Conservation (phyloP, 2,888 invertebrate genomes). For the Biston stratarius region DNA sequence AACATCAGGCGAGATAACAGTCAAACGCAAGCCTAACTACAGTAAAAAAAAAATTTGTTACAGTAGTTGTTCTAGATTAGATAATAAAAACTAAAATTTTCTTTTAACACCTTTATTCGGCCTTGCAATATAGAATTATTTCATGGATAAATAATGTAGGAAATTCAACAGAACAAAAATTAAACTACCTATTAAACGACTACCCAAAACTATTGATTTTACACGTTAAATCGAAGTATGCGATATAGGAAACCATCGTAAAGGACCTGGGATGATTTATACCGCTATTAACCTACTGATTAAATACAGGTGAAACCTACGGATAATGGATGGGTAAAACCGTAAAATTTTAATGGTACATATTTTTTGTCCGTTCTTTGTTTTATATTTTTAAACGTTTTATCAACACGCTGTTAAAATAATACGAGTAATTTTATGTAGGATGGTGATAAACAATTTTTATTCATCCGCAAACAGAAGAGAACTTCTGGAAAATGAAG, state of each 20-base stretch:
- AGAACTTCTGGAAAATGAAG: no score
- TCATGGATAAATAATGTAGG: no score
- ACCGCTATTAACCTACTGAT: constrained; percentile 58
- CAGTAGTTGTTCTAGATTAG: no score
- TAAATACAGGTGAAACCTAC: constrained; percentile 37
- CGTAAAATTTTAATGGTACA: constrained; percentile 43
- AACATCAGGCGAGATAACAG: no score
- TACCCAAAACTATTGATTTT: constrained; percentile 5
- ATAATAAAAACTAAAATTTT: no score
- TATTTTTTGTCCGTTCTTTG: constrained; percentile 40
- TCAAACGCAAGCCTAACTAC: no score
- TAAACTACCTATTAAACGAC: no score
- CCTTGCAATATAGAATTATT: no score
- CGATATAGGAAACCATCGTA: constrained; percentile 54
- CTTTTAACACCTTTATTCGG: no score
- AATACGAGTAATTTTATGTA: neutral
- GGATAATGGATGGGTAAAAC: constrained; percentile 17
- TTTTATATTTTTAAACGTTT: constrained; percentile 26
- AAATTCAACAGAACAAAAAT: no score
- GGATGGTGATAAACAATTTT: neutral
- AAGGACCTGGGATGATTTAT: constrained; percentile 55
- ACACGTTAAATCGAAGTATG: constrained; percentile 60
- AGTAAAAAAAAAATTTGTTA: no score
- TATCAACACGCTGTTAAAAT: constrained; percentile 24
- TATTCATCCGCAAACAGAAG: neutral